phyloP scores from a whole-genome alignment of 2,113 vertebrate genomes.

The Dolichotis patagonum region DNA sequence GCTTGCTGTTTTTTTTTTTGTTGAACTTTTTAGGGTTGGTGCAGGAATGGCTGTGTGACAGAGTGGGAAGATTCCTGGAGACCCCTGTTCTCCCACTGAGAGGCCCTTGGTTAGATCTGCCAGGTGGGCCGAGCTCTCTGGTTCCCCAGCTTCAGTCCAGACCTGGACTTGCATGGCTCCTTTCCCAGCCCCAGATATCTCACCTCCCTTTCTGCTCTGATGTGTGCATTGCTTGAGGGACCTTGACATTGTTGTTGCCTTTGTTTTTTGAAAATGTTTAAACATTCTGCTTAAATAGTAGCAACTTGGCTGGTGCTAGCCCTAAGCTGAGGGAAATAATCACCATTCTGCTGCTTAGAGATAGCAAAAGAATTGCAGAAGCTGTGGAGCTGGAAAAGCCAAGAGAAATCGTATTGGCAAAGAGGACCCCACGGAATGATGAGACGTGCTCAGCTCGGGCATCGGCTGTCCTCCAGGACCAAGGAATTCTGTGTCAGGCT shows the following conservation, averaged over 20 bases:
- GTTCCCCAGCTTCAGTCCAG: background rate
- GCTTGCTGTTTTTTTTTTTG: background rate
- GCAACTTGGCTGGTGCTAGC: background rate
- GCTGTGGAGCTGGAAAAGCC: conserved; percentile 26
- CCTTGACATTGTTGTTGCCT: background rate
- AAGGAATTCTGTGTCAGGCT: background rate
- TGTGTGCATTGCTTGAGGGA: background rate
- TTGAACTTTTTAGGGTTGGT: background rate
- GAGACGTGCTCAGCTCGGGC: background rate
- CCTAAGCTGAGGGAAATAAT: conserved; percentile 21
- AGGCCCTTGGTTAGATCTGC: background rate
- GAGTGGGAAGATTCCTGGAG: background rate
- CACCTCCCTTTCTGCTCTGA: background rate
- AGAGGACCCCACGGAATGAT: background rate
- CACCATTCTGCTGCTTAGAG: conserved; percentile 14
- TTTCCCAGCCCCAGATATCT: background rate
- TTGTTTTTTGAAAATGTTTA: background rate
- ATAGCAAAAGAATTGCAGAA: conserved; percentile 38
- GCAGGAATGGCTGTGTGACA: background rate
- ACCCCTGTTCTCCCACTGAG: background rate
- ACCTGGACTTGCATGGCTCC: rapidly evolving
- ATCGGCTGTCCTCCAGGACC: background rate
- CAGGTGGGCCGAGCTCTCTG: rapidly evolving
- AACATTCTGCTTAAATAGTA: conserved; percentile 17
- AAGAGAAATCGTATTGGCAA: background rate